Conservation (phyloP, 1,140 invertebrate species). For the Drosophila sulfurigaster region DNA sequence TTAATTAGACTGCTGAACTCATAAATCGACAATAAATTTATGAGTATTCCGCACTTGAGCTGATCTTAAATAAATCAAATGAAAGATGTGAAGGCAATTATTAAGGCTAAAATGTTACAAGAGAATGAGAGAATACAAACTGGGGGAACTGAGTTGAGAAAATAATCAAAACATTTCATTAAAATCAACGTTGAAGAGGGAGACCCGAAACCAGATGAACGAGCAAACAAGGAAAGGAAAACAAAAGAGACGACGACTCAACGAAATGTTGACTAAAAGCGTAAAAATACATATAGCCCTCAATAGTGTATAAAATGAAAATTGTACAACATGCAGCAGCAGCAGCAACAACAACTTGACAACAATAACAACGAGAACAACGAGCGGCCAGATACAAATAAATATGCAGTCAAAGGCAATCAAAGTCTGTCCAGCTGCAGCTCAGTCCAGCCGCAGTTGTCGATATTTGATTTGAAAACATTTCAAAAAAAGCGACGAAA, state of each 20-base stretch:
- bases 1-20: slow-evolving; percentile 30
- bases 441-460: slow-evolving; percentile 56
- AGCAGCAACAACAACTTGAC: slow-evolving; percentile 24
- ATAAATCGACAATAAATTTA: not conserved
- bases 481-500: slow-evolving; percentile 67
- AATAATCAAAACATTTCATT: slow-evolving; percentile 71
- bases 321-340: slow-evolving; percentile 65
- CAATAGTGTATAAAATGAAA: slow-evolving; percentile 71
- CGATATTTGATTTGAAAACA: slow-evolving; percentile 80
- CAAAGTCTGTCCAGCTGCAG: slow-evolving; percentile 52
- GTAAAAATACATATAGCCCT: slow-evolving; percentile 65
- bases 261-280: slow-evolving; percentile 78
- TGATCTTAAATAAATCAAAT: not conserved
- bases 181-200: slow-evolving; percentile 48
- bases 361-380: slow-evolving; percentile 51
- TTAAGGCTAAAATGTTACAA: slow-evolving; percentile 10
- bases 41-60: not conserved
- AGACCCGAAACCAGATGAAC: slow-evolving; percentile 22
- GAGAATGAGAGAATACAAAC: not conserved
- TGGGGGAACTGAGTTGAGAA: not conserved
- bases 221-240: slow-evolving; percentile 28
- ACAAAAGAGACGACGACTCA: slow-evolving; percentile 42
- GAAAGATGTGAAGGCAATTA: slow-evolving; percentile 4
- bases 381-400: slow-evolving; percentile 57
- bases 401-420: slow-evolving; percentile 79